Base-by-base conservation (phyloP, 2,888 invertebrate genomes). In the Meliscaeva auricollis region DNA sequence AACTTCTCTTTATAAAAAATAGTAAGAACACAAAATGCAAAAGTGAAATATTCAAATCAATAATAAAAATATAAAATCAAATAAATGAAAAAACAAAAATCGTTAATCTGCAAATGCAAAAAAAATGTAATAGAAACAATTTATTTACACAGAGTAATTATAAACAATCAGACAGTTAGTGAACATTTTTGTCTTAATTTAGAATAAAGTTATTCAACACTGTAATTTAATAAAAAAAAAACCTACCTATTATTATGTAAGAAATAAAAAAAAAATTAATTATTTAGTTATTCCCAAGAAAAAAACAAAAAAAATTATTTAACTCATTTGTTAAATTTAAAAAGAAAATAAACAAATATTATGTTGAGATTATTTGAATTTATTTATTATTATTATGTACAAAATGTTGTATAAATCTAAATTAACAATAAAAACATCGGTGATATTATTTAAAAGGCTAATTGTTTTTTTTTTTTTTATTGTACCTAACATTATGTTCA, bases 361-460 rank as follows among this genome's bases (percentile, higher is more conserved):
- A 64, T 46, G 48, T 64, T 75, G 9, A 6, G 58, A 48, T 78
- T 30, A 68, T 70, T 85, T 85, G 4, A 76, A 62, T 75, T 74
- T 80, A n/a, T n/a, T n/a, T n/a, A n/a, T n/a, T n/a, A 72, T 84
- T 75, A 66, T 50, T 75, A 75, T 85, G 76, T 85, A 85, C 81
- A 85, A 85, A 81, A 73, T 73, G 72, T 77, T 80, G 72, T 85
- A 69, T 56, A 81, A 76, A 84, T 84, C 58, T 84, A 70, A 84
- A 85, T 85, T 77, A 85, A 85, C 68, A 85, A 85, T 85, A 85
- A 85, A 85, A 85, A 80, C 85, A 85, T 85, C 85, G 81, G 85
- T 85, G 85, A 85, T 85, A 85, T 85, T 85, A 81, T 81, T 85
- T 85, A 81, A 78, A 78, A 38, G n/a, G 3, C 17, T 15, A 3